A percentile compares a stretch with the other conserved stretches of the same genome.
phyloP scores from a whole-genome alignment of 2,113 vertebrate species.

The Prunella himalayana region DNA sequence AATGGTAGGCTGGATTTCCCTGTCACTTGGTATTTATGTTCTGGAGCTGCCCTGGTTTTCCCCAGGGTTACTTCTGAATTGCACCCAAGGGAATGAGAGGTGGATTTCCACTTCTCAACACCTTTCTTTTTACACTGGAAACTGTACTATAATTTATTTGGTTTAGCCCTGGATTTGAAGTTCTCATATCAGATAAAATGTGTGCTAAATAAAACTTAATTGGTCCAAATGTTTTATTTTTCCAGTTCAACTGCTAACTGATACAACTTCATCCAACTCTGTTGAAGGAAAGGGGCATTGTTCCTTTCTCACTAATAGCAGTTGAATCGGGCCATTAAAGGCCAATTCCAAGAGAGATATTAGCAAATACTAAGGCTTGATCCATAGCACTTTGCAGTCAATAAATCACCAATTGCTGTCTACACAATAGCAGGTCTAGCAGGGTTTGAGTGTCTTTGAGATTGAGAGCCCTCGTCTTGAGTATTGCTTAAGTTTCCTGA shows the following conservation, averaged over 20 bases:
- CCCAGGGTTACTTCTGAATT: not conserved
- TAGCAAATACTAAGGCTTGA: not conserved
- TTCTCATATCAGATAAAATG: not conserved
- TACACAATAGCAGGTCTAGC: not conserved
- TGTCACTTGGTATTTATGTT: not conserved
- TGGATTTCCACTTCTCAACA: not conserved
- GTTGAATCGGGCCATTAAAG: not conserved
- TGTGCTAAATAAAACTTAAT: not conserved
- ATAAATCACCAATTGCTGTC: not conserved
- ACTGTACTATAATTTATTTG: not conserved
- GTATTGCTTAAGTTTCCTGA: not conserved
- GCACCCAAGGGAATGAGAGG: not conserved
- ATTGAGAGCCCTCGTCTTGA: not conserved
- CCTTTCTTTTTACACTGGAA: not conserved
- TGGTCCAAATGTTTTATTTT: not conserved
- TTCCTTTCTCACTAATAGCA: not conserved
- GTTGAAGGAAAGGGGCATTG: not conserved
- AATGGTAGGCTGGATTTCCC: slow-evolving; percentile 9
- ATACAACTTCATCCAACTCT: not conserved
- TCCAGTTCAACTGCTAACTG: not conserved
- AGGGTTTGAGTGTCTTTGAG: not conserved
- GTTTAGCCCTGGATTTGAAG: not conserved
- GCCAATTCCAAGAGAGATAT: not conserved
- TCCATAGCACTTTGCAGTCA: not conserved
- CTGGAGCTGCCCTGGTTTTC: not conserved